A percentile compares a stretch with the other conserved stretches of the same genome.
phyloP scores from a whole-genome alignment of 1,140 invertebrate genomes.

The Holotrichia oblita region DNA sequence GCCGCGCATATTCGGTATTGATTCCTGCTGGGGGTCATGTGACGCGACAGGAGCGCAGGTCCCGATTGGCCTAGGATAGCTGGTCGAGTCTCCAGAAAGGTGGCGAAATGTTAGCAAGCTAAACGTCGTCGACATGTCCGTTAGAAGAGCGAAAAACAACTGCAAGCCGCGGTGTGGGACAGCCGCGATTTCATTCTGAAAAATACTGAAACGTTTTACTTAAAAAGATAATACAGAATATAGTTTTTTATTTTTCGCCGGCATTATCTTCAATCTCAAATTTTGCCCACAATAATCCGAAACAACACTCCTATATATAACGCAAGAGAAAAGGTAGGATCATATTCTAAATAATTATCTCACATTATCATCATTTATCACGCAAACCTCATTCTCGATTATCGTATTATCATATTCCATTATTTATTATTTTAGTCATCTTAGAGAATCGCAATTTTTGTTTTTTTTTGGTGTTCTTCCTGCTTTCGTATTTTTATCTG shows the following conservation, averaged over 20 bases:
- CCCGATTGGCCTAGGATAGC: neutral
- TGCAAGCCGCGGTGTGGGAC: neutral
- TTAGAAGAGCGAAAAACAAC: neutral
- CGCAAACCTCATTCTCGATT: no score
- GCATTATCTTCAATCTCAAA: no score
- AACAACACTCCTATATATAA: neutral
- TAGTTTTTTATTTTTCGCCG: neutral
- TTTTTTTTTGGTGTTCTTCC: no score
- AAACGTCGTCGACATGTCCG: slow-evolving; percentile 25
- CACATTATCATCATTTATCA: neutral
- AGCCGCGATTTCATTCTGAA: slow-evolving; percentile 22
- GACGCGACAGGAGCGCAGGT: neutral
- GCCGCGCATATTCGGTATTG: slow-evolving; percentile 39
- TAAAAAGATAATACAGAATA: neutral
- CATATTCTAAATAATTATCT: no score
- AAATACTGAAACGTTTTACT: neutral
- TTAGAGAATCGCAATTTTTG: no score
- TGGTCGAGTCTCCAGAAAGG: neutral
- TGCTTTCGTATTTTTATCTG: no score
- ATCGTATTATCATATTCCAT: no score
- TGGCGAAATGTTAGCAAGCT: slow-evolving; percentile 12
- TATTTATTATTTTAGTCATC: no score
- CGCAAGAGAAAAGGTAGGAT: neutral
- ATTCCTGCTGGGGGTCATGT: slow-evolving; percentile 39
- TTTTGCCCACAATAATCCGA: neutral